Base-by-base conservation (phyloP, 30 jellyfish, hydroid and myxozoan genomes). In the Cassiopea xamachana region DNA sequence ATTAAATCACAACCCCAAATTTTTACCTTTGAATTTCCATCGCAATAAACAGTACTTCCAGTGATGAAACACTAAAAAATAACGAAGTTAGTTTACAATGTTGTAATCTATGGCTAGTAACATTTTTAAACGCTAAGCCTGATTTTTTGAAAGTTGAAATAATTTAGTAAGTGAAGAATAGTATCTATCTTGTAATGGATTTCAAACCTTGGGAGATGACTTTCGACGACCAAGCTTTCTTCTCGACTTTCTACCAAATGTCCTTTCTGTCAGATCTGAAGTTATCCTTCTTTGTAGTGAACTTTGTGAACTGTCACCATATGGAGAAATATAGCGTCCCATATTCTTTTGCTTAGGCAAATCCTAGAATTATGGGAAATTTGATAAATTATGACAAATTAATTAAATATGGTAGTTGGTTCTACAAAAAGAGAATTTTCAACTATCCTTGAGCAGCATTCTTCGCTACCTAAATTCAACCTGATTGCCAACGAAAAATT, bases 11-110 rank as follows among this genome's bases (percentile, higher is more conserved):
- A n/a, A n/a, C n/a, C n/a, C n/a, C n/a, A n/a, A n/a, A n/a, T n/a
- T n/a, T n/a, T 48, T 59, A 84, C 92, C 92, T 84, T 84, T 44
- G 72, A 60, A 14, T 86, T 84, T 2, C 85, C 83, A 18, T 84
- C 86, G 69, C 92, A 84, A 13, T 73, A 75, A 1, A 84, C 82
- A 5, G 92, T 47, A 19, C 85, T 68, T n/a, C 86, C 92, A 1
- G 85, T 77, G 39, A 84, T 45, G 50, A 48, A 71, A 55, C 92
- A 84, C 92, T 84, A 48, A 39, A 69, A 69, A 49, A 81, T 1
- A 60, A 48, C 67, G 61, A 79, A 51, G 9, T 4, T 51, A 51
- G n/a, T n/a, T 51, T 9, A 51, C 64, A 51, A 9, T 51, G 4
- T 51, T 51, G 4, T 51, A 51, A 51, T 51, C 9, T 51, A 2